Evolutionary conservation across 2,797 vertebrate genomes (phyloP).

Genomic region (Poeciliopsis infans): DNA sequence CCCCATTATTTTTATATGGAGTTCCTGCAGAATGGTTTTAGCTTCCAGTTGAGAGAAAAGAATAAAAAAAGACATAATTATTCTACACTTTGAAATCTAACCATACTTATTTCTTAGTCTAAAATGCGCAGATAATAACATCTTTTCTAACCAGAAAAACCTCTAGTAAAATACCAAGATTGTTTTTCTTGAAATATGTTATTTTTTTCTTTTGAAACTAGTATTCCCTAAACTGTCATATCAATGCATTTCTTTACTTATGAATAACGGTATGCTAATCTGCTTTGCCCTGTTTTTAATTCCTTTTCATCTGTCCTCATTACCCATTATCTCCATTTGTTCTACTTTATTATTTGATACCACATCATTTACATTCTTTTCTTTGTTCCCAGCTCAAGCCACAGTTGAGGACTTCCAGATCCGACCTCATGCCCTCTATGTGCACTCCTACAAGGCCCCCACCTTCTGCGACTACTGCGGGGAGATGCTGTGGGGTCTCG

Average conservation of each 20-base stretch:
- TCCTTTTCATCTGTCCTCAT: constrained; percentile 12
- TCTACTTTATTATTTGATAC: constrained; percentile 52
- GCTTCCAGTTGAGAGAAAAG: not conserved
- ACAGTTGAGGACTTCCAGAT: constrained; percentile 99
- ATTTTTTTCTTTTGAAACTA: not conserved
- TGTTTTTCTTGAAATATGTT: not conserved
- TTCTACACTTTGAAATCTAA: not conserved
- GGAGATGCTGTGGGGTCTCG: constrained; percentile 98
- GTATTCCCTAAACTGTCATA: not conserved
- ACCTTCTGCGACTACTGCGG: constrained; percentile 99
- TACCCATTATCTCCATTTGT: constrained; percentile 23
- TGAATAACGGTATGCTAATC: not conserved
- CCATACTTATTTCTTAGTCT: not conserved
- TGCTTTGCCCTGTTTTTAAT: constrained; percentile 14
- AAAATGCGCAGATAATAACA: not conserved
- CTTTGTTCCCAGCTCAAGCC: constrained; percentile 88
- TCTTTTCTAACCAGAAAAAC: not conserved
- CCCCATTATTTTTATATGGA: not conserved
- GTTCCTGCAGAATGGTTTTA: not conserved
- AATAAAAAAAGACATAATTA: not conserved
- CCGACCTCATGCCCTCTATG: constrained; percentile 94
- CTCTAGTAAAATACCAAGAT: not conserved
- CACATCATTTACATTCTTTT: not conserved
- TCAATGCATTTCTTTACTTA: not conserved
- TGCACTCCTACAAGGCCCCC: constrained; percentile 98